phyloP scores from a whole-genome alignment of 1,140 invertebrate genomes.

The Trachymyrmex septentrionalis region DNA sequence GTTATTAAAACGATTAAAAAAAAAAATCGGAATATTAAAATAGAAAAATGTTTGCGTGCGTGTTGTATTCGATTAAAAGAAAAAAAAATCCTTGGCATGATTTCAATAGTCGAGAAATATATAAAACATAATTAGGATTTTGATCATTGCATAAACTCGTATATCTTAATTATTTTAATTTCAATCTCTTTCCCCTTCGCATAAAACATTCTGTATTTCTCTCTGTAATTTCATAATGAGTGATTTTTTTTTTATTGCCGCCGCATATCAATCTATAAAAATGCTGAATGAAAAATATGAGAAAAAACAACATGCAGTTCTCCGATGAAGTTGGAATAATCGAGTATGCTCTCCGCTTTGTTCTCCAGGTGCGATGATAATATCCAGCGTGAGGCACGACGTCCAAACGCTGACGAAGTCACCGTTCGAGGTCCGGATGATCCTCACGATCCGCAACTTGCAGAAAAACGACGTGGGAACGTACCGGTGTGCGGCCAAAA shows the following conservation, averaged over 20 bases:
- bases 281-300: neutral
- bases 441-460: slow-evolving; percentile 92
- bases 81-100: neutral
- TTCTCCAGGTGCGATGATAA: slow-evolving; percentile 92
- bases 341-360: slow-evolving; percentile 16
- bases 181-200: too few relatives aligned
- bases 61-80: neutral
- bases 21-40: neutral
- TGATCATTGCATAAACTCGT: neutral
- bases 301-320: neutral
- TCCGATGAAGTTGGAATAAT: neutral
- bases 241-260: neutral
- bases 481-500: slow-evolving; percentile 96
- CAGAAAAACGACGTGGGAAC: slow-evolving; percentile 93
- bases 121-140: slow-evolving; percentile 4
- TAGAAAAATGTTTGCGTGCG: neutral
- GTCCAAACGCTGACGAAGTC: slow-evolving; percentile 91
- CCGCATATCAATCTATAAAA: slow-evolving; percentile 7
- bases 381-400: slow-evolving; percentile 93
- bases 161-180: slow-evolving; percentile 1
- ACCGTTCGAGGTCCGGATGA: slow-evolving; percentile 94
- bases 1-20: neutral
- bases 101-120: neutral
- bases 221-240: neutral
- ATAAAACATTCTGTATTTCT: neutral